A percentile compares a stretch with the other conserved stretches of the same genome.
Evolutionary conservation across 2,888 invertebrate genomes (phyloP).

Genomic region (Stratiomys singularior): DNA sequence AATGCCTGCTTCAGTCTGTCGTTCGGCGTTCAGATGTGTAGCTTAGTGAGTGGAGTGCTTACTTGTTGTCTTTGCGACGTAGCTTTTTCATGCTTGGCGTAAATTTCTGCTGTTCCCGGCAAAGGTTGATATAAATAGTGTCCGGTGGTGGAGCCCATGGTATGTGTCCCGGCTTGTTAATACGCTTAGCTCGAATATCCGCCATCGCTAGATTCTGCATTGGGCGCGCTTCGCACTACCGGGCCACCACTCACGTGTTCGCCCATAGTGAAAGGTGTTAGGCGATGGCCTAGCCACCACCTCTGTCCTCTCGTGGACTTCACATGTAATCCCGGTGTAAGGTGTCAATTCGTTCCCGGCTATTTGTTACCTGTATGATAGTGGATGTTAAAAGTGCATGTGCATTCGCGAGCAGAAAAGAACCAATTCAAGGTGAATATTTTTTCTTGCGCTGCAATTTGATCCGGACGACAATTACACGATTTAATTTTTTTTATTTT

Average conservation of each 20-base stretch:
- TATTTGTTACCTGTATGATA: neutral
- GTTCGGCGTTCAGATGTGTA: constrained; percentile 61
- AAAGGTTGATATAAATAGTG: neutral
- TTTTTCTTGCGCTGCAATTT: no score
- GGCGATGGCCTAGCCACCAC: neutral
- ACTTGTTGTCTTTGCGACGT: neutral
- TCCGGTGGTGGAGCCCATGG: neutral
- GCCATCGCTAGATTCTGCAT: neutral
- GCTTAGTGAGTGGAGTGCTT: constrained; percentile 27
- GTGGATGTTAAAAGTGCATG: neutral
- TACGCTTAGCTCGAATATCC: neutral
- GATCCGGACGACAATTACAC: no score
- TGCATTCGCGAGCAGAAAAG: neutral
- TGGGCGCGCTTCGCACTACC: constrained; percentile 4
- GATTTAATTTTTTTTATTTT: no score
- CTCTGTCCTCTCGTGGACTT: neutral
- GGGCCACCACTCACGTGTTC: neutral
- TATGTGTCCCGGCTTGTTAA: neutral
- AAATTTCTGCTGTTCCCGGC: constrained; percentile 21
- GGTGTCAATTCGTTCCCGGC: neutral
- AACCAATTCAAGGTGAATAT: no score
- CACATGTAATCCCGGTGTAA: constrained; percentile 1
- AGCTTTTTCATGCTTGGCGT: constrained; percentile 37
- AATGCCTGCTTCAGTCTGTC: constrained; percentile 65
- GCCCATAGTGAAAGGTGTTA: neutral